Evolutionary conservation across 2,888 invertebrate genomes (phyloP), one percentile per base, ranked within the genome.

Genomic region (Furcula furcula): DNA sequence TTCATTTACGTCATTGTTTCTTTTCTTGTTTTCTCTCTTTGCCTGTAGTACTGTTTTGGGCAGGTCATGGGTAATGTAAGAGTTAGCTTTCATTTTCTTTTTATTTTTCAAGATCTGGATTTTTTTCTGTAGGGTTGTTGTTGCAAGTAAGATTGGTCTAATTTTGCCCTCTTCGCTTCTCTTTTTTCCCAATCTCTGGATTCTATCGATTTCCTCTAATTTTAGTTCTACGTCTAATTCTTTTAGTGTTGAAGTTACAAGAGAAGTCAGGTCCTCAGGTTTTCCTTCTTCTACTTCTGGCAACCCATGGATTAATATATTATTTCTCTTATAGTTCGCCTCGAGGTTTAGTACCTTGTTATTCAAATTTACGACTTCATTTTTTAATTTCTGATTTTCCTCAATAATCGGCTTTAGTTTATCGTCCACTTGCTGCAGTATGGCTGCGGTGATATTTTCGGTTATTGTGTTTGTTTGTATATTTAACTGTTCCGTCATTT

Each of bases 401-500:
- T 29, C 29, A 16, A 29, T 19, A 18, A 29, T 29, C 3, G 29
- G 16, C 5, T 23, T 23, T 10, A 48, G 6, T 36, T 45, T 45
- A 29, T 41, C 41, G 4, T 45, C 41, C 4, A 45, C 37, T 28
- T 39, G 36, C 20, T 36, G 29, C 26, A 45, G 14, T 1, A 45
- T 21, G 3, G 14, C 30, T 2, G 39, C 22, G 13, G 39, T 48
- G 2, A 45, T 33, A 15, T 41, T 45, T 38, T 49, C 38, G 2
- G 43, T 40, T 26, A 46, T 33, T 2, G 16, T 30, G 18, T 18
- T 35, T 18, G 48, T 48, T 42, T 45, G 44, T 11, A 29, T 10
- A 7, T 36, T 34, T n/a, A 47, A 10, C 29, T 44, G 29, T 39
- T 39, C 39, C 9, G 34, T 44, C 37, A 45, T 34, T 34, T 41